A percentile compares a stretch with the other conserved stretches of the same genome.
phyloP scores from a whole-genome alignment of 1,140 invertebrate genomes.

The Stegodyphus dumicola region DNA sequence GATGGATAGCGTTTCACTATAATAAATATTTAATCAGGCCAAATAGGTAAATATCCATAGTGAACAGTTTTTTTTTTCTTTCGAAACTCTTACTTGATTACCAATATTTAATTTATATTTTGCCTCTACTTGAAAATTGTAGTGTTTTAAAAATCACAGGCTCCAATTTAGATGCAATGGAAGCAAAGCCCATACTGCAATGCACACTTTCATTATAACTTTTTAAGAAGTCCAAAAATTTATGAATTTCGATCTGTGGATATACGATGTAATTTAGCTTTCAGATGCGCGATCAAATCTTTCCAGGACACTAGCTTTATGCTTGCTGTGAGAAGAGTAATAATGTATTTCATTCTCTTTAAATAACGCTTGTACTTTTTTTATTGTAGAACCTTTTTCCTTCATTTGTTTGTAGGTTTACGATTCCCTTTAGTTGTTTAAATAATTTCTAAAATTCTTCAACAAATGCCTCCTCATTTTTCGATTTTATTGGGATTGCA shows the following conservation, averaged over 20 bases:
- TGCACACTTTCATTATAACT: no score
- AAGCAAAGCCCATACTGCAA: no score
- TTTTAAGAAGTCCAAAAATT: no score
- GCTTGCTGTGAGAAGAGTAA: constrained; percentile 67
- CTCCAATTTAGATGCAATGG: no score
- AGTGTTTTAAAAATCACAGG: no score
- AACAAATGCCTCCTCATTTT: constrained; percentile 63
- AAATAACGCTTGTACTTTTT: constrained; percentile 65
- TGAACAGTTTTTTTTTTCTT: no score
- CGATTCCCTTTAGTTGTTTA: not conserved
- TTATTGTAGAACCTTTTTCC: constrained; percentile 55
- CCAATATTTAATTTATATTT: not conserved
- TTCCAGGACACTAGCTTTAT: constrained; percentile 70
- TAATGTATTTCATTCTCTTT: constrained; percentile 67
- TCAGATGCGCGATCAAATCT: constrained; percentile 70
- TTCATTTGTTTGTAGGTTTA: constrained; percentile 52
- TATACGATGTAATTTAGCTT: constrained; percentile 67
- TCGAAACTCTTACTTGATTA: no score
- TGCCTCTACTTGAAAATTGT: no score
- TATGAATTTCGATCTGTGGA: not conserved
- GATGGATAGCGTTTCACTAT: no score
- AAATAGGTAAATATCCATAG: no score
- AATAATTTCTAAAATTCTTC: constrained; percentile 60
- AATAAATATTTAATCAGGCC: no score
- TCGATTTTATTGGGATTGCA: constrained; percentile 21